Percentiles rank a stretch among this genome's conserved stretches.
Evolutionary conservation across 35 echinoderm and acorn worm species (phyloP).

Genomic region (Apostichopus californicus): DNA sequence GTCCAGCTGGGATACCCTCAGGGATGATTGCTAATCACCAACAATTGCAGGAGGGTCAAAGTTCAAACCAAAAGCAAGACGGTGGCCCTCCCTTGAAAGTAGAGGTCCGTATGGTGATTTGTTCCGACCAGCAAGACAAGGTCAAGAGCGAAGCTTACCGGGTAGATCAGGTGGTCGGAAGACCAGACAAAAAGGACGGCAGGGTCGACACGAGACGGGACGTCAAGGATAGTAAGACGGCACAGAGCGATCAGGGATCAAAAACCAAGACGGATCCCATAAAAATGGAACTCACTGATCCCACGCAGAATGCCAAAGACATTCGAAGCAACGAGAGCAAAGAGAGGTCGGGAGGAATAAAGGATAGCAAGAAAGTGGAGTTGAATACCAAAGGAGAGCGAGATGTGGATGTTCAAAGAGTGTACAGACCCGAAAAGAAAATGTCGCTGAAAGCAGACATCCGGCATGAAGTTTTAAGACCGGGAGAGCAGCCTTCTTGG

Average conservation of each 20-base stretch:
- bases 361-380: slow-evolving; percentile 5
- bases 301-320: background rate
- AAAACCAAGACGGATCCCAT: background rate
- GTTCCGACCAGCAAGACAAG: slow-evolving; percentile 20
- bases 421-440: slow-evolving; percentile 48
- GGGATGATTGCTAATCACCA: background rate
- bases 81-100: background rate
- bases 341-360: background rate
- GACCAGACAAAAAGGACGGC: background rate
- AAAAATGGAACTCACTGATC: slow-evolving; percentile 8
- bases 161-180: slow-evolving; percentile 18
- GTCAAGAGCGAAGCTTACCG: slow-evolving; percentile 12
- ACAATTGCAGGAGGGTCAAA: slow-evolving; percentile 18
- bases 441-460: slow-evolving; percentile 24
- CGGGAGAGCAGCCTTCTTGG: background rate
- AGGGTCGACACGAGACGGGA: slow-evolving; percentile 14
- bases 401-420: background rate
- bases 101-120: slow-evolving; percentile 35
- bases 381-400: background rate
- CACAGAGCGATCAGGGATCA: background rate
- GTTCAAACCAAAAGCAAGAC: slow-evolving; percentile 25
- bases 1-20: background rate
- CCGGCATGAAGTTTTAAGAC: background rate
- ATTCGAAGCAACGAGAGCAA: background rate
- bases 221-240: slow-evolving; percentile 2